Evolutionary conservation across 2,888 invertebrate species (phyloP).

Genomic region (Drosophila limbata): DNA sequence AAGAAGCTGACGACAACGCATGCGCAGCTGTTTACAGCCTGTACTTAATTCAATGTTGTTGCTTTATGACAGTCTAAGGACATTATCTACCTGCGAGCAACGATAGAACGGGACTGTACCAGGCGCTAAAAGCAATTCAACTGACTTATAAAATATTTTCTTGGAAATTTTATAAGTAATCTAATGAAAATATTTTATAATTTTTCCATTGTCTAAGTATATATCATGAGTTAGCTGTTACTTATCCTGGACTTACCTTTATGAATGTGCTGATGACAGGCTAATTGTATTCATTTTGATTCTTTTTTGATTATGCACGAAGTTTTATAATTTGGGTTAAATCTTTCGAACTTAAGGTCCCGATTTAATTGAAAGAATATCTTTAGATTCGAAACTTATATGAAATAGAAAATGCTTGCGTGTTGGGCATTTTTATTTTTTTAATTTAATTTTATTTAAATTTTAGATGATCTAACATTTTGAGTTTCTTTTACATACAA

Average conservation of each 20-base stretch:
- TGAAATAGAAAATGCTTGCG: background rate
- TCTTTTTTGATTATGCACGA: no score
- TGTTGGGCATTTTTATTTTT: slow-evolving; percentile 32
- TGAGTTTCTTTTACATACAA: slow-evolving; percentile 84
- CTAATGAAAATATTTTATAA: background rate
- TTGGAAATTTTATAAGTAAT: background rate
- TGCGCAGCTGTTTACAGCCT: background rate
- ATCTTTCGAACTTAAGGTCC: no score
- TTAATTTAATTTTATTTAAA: slow-evolving; percentile 82
- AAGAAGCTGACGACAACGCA: background rate
- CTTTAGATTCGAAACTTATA: background rate
- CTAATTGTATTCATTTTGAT: no score
- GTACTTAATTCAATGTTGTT: background rate
- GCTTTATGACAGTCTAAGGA: slow-evolving; percentile 2
- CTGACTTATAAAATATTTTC: background rate
- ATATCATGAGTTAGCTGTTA: background rate
- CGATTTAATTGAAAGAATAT: no score
- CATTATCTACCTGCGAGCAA: slow-evolving; percentile 6
- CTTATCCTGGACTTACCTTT: background rate
- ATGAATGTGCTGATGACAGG: no score
- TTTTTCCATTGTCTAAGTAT: no score
- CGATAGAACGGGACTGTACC: background rate
- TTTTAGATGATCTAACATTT: slow-evolving; percentile 84
- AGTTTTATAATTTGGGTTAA: no score
- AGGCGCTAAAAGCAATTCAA: no score